These are phyloP conservation scores for Epinotia bilunana DNA, from an alignment of 2,888 invertebrate genomes.

Conservation along the genomic window DNA sequence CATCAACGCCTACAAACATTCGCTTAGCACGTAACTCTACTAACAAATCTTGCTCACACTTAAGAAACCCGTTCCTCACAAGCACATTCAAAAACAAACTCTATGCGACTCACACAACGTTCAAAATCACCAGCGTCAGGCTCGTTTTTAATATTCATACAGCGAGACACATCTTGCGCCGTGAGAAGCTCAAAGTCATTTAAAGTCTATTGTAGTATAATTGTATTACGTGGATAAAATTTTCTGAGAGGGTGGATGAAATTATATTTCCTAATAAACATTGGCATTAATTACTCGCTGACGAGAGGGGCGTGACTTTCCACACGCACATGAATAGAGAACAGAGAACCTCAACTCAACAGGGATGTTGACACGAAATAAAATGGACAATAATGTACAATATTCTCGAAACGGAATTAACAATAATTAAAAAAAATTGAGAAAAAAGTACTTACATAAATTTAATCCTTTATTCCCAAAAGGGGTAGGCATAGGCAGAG, in stretches of 20 bases:
- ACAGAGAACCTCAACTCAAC: neutral
- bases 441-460: no score
- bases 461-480: no score
- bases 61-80: neutral
- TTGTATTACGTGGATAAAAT: conserved; percentile 69
- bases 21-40: neutral
- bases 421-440: no score
- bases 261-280: conserved; percentile 68
- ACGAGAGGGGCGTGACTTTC: conserved; percentile 43
- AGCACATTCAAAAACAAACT: neutral
- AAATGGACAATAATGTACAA: no score
- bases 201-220: conserved; percentile 69
- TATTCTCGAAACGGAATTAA: no score
- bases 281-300: conserved; percentile 53
- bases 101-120: neutral
- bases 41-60: conserved; percentile 16
- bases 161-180: conserved; percentile 62
- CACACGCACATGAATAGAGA: conserved; percentile 5
- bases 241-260: conserved; percentile 52
- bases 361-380: no score
- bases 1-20: conserved; percentile 22
- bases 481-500: no score
- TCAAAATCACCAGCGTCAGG: neutral
- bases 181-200: conserved; percentile 59
- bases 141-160: conserved; percentile 68